A percentile compares a stretch with the other conserved stretches of the same genome.
Evolutionary conservation across 2,797 vertebrate species (phyloP).

Genomic region (Falco biarmicus): DNA sequence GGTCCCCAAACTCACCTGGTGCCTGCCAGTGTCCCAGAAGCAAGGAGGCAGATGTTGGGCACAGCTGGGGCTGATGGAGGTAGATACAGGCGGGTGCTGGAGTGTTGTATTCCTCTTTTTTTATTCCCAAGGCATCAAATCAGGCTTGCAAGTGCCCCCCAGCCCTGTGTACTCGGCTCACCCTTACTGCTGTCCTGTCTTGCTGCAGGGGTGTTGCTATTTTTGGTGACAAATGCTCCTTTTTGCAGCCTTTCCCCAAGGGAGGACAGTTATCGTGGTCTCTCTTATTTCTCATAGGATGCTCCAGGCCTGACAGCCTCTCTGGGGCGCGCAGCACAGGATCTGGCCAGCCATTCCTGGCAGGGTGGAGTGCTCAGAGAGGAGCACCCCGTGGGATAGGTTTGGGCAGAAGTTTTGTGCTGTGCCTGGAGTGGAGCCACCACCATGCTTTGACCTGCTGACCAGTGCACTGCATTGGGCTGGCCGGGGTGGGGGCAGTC

Average conservation of each 20-base stretch:
- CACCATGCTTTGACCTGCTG: background rate
- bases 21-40: background rate
- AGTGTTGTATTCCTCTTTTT: background rate
- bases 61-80: background rate
- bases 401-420: background rate
- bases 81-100: fast-evolving
- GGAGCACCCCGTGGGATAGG: background rate
- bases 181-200: background rate
- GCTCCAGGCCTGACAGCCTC: background rate
- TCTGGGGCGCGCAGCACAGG: background rate
- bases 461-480: background rate
- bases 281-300: background rate
- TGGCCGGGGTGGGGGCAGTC: background rate
- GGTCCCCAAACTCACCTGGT: background rate
- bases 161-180: background rate
- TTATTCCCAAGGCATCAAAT: background rate
- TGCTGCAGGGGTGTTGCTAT: background rate
- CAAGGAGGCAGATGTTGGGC: background rate
- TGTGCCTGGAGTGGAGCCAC: background rate
- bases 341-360: background rate
- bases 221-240: background rate
- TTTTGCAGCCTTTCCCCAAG: background rate
- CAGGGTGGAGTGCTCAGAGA: fast-evolving
- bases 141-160: background rate
- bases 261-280: fast-evolving